Evolutionary conservation across 2,888 invertebrate genomes (phyloP), one percentile per base, ranked within the genome.

Genomic region (Tetrapedia diversipes): DNA sequence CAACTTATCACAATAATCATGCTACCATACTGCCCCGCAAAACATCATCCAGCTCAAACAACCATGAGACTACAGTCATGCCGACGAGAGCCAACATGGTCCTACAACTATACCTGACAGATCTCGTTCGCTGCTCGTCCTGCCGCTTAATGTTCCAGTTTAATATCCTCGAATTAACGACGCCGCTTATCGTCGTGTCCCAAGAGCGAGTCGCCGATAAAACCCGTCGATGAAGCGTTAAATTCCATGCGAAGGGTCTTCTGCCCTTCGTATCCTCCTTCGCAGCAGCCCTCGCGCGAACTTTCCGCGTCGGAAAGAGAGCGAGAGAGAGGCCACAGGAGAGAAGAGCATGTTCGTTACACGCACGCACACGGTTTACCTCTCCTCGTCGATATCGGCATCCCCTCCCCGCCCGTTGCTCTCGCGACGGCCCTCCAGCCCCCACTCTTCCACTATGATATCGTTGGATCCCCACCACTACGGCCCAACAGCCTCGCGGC

Each of bases 361-460:
- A 77, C 51, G 57, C 65, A 37, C 77, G 56, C 75, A 60, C 71
- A 63, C 65, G 61, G 34, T 34, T 72, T 45, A 37, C 34, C 75
- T 78, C 78, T 78, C 74, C 63, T 57, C 71, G 77, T 82, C 80
- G 77, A 80, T 82, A 79, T 66, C 69, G 57, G 51, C 45, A 47
- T 49, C 32, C 56, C 51, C 47, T n/a, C 63, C 41, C 57, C 49
- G 24, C 57, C 6, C 14, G 1, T n/a, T 22, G 10, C 57, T 10
- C 24, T 61, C 61, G 6, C 56, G 43, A 45, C 66, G 32, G 51
- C 67, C 67, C 73, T 47, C 57, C 57, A 32, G 11, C 14, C 65
- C 74, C 67, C 57, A 61, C 49, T n/a, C 11, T 11, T n/a, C 10
- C 4, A 0, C 32, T 10, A 2, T 16, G 11, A 4, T n/a, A 39